A percentile compares a stretch with the other conserved stretches of the same genome.
Evolutionary conservation across 53 echinoderm and acorn worm species (phyloP).

Genomic region (Crossaster papposus): DNA sequence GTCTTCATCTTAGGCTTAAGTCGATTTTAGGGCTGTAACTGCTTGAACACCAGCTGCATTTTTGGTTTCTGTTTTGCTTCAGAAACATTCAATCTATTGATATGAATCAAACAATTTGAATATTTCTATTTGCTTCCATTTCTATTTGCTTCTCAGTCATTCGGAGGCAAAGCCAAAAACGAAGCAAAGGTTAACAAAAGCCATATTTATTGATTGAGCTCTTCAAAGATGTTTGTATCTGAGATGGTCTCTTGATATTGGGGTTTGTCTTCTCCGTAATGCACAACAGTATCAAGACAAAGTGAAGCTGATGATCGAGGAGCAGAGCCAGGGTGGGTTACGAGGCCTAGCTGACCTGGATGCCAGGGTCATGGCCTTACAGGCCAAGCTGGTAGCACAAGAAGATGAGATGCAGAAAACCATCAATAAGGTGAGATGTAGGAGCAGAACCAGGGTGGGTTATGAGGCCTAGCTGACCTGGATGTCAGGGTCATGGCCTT

Average conservation of each 20-base stretch:
- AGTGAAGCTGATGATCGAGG: constrained; percentile 74
- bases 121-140: no score
- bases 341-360: constrained; percentile 91
- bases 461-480: constrained; percentile 87
- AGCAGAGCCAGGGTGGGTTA: constrained; percentile 71
- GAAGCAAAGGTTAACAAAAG: no score
- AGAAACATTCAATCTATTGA: no score
- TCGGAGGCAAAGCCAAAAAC: no score
- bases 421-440: constrained; percentile 70
- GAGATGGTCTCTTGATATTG: neutral
- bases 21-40: no score
- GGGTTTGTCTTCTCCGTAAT: neutral
- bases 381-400: constrained; percentile 69
- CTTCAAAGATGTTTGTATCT: no score
- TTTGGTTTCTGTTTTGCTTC: no score
- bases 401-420: constrained; percentile 73
- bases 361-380: constrained; percentile 75
- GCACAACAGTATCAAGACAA: constrained; percentile 83
- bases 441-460: neutral
- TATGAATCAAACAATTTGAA: no score
- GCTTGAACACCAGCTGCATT: no score
- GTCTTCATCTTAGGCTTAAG: no score
- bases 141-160: no score
- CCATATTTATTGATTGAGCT: no score
- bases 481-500: constrained; percentile 81